These are phyloP conservation scores for Dryas iulia DNA, from an alignment of 1,140 invertebrate species.

Conservation along the genomic window DNA sequence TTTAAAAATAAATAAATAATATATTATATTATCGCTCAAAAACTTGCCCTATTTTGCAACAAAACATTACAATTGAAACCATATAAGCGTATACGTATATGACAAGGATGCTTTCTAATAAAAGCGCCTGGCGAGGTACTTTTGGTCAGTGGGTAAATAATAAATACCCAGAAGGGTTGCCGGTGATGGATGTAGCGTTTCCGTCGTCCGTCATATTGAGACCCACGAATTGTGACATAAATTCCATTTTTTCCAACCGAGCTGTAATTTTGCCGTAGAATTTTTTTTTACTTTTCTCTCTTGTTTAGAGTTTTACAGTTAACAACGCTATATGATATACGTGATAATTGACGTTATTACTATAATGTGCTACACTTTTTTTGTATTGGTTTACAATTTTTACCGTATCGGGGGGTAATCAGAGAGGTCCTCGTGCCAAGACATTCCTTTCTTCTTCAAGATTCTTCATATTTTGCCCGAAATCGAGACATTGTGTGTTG, in stretches of 20 bases:
- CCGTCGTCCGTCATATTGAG: conserved; percentile 32
- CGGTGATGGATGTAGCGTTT: conserved; percentile 28
- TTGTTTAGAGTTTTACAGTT: not conserved
- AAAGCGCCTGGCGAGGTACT: conserved; percentile 13
- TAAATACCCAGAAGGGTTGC: conserved; percentile 32
- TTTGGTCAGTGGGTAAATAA: conserved; percentile 34
- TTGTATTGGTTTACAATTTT: no score
- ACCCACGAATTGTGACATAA: conserved; percentile 26
- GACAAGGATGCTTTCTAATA: conserved; percentile 4
- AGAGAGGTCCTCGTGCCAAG: no score
- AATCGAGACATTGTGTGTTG: no score
- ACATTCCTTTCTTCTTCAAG: no score
- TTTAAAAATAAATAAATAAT: no score
- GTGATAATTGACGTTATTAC: not conserved
- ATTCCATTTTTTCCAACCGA: conserved; percentile 24
- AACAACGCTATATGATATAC: not conserved
- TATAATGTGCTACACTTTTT: no score
- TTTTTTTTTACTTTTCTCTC: conserved; percentile 1
- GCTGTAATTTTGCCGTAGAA: conserved; percentile 5
- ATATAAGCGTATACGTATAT: not conserved
- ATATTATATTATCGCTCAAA: not conserved
- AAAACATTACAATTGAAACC: not conserved
- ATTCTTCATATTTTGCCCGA: no score
- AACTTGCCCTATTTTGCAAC: not conserved
- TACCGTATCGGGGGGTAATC: no score